Base-by-base conservation (phyloP, 2,113 vertebrate genomes). In the Melanotaenia duboulayi region DNA sequence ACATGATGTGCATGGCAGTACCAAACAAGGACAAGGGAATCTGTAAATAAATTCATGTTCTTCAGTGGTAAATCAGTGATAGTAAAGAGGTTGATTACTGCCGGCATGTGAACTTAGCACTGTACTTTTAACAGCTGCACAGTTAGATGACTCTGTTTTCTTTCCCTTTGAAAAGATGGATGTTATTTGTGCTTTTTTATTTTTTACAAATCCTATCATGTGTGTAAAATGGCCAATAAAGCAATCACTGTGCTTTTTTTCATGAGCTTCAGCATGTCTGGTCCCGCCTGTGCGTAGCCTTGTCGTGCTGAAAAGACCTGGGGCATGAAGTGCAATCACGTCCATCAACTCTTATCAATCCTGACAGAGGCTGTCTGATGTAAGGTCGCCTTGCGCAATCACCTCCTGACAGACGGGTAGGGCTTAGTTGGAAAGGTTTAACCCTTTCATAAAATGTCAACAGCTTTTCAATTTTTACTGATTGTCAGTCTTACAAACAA, bases 271-370 rank as follows among this genome's bases (percentile, higher is more conserved):
- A 14, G 70, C 84, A 0, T 78, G 86, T 65, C 78, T 73, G 56
- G 19, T 78, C 86, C 37, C 72, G 87, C 51, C 67, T 39, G 58
- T 59, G 52, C 63, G 25, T 35, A 42, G 46, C 69, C 19, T 13
- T 0, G 20, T 71, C 63, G n/a, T 58, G 57, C 7, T 65, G 64
- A 57, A 16, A 81, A 23, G 72, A 66, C 80, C 85, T 54, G 71
- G 86, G 77, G 86, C 83, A 8, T 80, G 54, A 87, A 82, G 79
- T 54, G 46, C 81, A 85, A 83, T 87, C 86, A 83, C 12, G 68
- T 84, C 78, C 65, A 81, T 89, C 89, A 88, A 11, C 72, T 76
- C 80, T 87, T 82, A 90, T 89, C 86, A 56, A 67, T 61, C 44
- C 68, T 84, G 87, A 89, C 76, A 84, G 40, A 42, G 74, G 54